These are phyloP conservation scores for Drosophila fungiperda DNA, from an alignment of 2,888 invertebrate genomes.

Conservation along the genomic window DNA sequence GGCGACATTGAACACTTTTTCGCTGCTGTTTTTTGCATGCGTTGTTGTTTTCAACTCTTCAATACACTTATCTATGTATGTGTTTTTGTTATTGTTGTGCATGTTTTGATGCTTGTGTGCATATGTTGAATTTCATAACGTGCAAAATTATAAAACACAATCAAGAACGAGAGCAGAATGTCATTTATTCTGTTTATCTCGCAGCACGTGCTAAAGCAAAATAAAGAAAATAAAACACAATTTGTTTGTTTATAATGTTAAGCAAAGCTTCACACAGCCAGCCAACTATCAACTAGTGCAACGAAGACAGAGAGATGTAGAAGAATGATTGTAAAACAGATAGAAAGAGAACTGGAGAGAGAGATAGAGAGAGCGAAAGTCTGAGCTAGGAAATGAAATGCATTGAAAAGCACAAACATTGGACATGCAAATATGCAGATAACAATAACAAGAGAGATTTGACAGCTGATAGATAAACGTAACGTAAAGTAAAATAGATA, in stretches of 20 bases:
- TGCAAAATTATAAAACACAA: slow-evolving; percentile 46
- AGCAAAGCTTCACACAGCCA: slow-evolving; percentile 54
- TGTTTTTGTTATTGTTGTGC: slow-evolving; percentile 48
- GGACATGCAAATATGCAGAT: slow-evolving; percentile 69
- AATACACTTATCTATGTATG: slow-evolving; percentile 22
- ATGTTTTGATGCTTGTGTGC: slow-evolving; percentile 58
- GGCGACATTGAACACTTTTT: slow-evolving; percentile 33
- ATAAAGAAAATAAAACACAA: slow-evolving; percentile 46
- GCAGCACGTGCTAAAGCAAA: slow-evolving; percentile 73
- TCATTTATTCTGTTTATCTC: slow-evolving; percentile 58
- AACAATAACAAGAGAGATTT: slow-evolving; percentile 44
- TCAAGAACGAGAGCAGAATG: slow-evolving; percentile 37
- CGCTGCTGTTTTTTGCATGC: slow-evolving; percentile 19
- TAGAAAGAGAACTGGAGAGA: slow-evolving; percentile 15
- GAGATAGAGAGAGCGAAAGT: slow-evolving; percentile 10
- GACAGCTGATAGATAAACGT: slow-evolving; percentile 55
- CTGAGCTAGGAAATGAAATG: slow-evolving; percentile 72
- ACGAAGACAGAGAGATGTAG: slow-evolving; percentile 3
- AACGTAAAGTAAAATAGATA: slow-evolving; percentile 23
- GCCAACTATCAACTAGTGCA: slow-evolving; percentile 15
- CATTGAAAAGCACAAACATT: slow-evolving; percentile 78
- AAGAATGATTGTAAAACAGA: slow-evolving; percentile 3
- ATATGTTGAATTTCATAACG: slow-evolving; percentile 66
- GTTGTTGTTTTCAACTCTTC: slow-evolving; percentile 29
- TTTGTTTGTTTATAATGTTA: slow-evolving; percentile 66